phyloP scores from a whole-genome alignment of 2,113 vertebrate species.

The Entomyzon cyanotis region DNA sequence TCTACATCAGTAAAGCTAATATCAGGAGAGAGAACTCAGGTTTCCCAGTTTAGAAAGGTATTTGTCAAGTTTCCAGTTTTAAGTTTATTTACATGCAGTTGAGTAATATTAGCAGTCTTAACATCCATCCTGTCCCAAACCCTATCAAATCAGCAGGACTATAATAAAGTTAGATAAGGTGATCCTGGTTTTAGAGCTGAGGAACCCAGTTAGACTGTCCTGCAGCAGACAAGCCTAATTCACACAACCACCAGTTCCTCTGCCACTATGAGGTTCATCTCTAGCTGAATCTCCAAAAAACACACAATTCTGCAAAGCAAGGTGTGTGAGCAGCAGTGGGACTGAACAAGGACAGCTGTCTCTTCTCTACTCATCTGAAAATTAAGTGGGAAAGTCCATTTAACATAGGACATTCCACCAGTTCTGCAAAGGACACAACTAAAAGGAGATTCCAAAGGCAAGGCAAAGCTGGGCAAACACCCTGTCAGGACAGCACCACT shows the following conservation, averaged over 20 bases:
- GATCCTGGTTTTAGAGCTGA: not conserved
- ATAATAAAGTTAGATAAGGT: not conserved
- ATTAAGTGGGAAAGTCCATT: not conserved
- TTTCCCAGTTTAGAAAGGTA: not conserved
- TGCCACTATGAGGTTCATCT: not conserved
- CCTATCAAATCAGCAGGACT: not conserved
- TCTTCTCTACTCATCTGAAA: not conserved
- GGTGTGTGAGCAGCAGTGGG: too few relatives aligned
- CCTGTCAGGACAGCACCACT: not conserved
- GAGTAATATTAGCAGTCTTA: not conserved
- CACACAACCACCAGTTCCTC: rapidly evolving
- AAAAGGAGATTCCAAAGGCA: not conserved
- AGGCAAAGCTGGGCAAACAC: not conserved
- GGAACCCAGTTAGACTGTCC: not conserved
- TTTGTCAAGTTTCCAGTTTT: not conserved
- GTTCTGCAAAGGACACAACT: not conserved
- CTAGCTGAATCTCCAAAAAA: not conserved
- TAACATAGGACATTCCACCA: not conserved
- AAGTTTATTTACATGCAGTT: not conserved
- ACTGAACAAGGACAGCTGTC: too few relatives aligned
- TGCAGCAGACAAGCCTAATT: rapidly evolving
- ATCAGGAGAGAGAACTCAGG: not conserved
- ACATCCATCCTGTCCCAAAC: too few relatives aligned
- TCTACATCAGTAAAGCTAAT: not conserved
- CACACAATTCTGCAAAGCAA: not conserved